phyloP scores from a whole-genome alignment of 2,888 invertebrate genomes.

The Ephialtes manifestator region DNA sequence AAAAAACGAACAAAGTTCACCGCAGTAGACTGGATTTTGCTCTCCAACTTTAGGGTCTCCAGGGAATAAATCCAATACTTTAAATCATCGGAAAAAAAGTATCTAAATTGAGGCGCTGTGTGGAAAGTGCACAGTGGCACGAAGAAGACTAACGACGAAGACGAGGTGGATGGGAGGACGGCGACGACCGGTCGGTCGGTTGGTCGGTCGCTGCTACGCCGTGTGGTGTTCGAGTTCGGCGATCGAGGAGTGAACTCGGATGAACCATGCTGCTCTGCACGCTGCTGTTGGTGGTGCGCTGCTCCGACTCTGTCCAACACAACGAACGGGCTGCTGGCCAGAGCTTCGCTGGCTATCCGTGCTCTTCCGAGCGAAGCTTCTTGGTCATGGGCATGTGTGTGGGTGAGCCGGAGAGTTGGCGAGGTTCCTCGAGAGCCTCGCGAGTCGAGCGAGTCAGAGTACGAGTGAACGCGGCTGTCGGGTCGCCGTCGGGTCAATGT shows the following conservation, averaged over 20 bases:
- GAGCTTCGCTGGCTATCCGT: constrained; percentile 42
- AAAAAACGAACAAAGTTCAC: background rate
- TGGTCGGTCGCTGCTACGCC: constrained; percentile 70
- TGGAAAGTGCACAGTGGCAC: constrained; percentile 60
- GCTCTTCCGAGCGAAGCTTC: constrained; percentile 39
- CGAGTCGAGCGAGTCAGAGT: constrained; percentile 73
- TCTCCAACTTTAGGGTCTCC: background rate
- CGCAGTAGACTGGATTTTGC: background rate
- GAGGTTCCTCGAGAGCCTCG: constrained; percentile 73
- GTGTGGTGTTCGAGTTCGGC: constrained; percentile 81
- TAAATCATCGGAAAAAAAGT: constrained; percentile 23
- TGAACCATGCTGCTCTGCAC: constrained; percentile 79
- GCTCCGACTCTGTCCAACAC: constrained; percentile 43
- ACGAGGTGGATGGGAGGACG: constrained; percentile 35
- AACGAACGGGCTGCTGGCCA: constrained; percentile 47
- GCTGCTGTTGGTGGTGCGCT: constrained; percentile 42
- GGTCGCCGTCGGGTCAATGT: constrained; percentile 85
- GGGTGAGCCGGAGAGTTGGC: constrained; percentile 55
- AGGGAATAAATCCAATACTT: constrained; percentile 15
- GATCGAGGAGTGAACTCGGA: constrained; percentile 84
- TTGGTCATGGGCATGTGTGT: constrained; percentile 66
- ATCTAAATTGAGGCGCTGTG: constrained; percentile 14
- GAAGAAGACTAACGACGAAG: constrained; percentile 55
- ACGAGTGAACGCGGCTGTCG: constrained; percentile 78
- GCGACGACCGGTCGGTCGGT: constrained; percentile 68